phyloP scores from a whole-genome alignment of 2,113 vertebrate species.

The Dolichotis patagonum region DNA sequence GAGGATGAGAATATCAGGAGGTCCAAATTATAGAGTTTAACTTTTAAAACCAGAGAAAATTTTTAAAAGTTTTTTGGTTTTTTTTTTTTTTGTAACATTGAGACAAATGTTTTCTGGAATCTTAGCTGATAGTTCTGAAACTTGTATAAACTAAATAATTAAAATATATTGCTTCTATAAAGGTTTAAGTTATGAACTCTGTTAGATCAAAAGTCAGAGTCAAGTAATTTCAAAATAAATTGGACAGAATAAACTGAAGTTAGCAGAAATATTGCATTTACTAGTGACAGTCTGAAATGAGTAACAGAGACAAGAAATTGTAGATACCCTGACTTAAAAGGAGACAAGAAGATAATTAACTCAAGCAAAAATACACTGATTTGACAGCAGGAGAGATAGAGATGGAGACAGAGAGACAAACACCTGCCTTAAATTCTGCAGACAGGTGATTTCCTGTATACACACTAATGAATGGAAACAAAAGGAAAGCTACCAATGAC shows the following conservation, averaged over 20 bases:
- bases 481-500: not conserved
- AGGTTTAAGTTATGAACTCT: conserved; percentile 18
- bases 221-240: conserved; percentile 43
- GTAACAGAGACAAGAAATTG: not conserved
- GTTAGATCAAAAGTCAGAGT: not conserved
- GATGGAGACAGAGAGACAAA: not conserved
- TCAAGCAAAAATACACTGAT: not conserved
- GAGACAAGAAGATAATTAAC: not conserved
- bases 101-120: not conserved
- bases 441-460: conserved; percentile 39
- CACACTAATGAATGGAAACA: not conserved
- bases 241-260: conserved; percentile 17
- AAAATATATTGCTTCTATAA: not conserved
- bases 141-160: not conserved
- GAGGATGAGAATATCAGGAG: not conserved
- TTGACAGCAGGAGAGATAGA: not conserved
- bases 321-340: not conserved
- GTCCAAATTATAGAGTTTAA: not conserved
- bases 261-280: not conserved
- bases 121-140: not conserved
- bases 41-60: not conserved
- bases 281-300: not conserved
- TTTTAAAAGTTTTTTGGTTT: not conserved
- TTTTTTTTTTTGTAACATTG: not conserved
- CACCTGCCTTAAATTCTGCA: not conserved